Conservation (phyloP, 2,797 vertebrate species). For the Sebastes nivosus region DNA sequence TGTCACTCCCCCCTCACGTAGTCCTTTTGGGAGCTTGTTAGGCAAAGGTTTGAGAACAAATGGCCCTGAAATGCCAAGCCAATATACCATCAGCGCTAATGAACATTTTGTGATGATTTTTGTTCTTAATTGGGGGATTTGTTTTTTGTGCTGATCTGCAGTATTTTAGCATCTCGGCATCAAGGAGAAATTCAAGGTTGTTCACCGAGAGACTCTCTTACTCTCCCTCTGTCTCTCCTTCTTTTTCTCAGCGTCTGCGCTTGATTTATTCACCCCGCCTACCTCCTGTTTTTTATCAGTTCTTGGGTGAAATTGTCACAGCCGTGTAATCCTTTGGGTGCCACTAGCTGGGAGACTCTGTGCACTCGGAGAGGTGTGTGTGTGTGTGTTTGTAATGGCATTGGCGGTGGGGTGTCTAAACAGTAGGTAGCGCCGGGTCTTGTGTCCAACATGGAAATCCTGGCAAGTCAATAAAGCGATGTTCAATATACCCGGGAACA, state of each 20-base stretch:
- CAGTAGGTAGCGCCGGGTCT: slow-evolving; percentile 32
- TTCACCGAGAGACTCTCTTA: slow-evolving; percentile 43
- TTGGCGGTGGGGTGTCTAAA: slow-evolving; percentile 26
- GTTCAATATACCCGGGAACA: slow-evolving; percentile 36
- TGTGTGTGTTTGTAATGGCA: slow-evolving; percentile 7
- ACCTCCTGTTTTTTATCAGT: slow-evolving; percentile 55
- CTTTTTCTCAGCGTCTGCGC: slow-evolving; percentile 32
- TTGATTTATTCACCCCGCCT: slow-evolving; percentile 65
- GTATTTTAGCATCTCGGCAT: slow-evolving; percentile 64
- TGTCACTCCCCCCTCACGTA: slow-evolving; percentile 32
- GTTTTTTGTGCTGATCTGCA: slow-evolving; percentile 67
- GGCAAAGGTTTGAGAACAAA: slow-evolving; percentile 57
- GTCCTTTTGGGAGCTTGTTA: slow-evolving; percentile 63
- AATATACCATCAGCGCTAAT: slow-evolving; percentile 61
- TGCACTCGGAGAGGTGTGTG: background rate
- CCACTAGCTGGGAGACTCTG: slow-evolving; percentile 37
- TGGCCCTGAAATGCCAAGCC: slow-evolving; percentile 67
- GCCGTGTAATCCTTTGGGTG: slow-evolving; percentile 68
- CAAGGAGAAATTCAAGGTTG: slow-evolving; percentile 77
- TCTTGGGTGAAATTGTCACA: slow-evolving; percentile 68
- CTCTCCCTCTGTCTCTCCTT: slow-evolving; percentile 33
- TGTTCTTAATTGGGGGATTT: slow-evolving; percentile 61
- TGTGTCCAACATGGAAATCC: slow-evolving; percentile 53
- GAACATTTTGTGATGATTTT: slow-evolving; percentile 63
- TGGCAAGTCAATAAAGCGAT: slow-evolving; percentile 60